Conservation (phyloP, 2,797 vertebrate genomes). For the Podarcis lilfordi region DNA sequence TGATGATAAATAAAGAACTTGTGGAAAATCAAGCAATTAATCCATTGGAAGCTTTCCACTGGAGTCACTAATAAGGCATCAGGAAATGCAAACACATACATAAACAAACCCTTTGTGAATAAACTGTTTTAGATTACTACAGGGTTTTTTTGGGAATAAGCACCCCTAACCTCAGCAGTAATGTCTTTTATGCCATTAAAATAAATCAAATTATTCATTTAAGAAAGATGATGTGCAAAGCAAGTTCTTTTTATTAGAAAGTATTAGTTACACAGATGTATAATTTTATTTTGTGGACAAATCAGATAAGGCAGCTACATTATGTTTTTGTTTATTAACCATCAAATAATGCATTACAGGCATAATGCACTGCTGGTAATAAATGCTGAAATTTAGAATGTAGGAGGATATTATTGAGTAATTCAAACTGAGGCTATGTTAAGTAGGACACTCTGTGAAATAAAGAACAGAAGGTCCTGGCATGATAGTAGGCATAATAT, state of each 20-base stretch:
- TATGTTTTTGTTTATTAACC: slow-evolving; percentile 6
- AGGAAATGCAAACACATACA: slow-evolving; percentile 60
- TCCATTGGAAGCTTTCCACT: slow-evolving; percentile 63
- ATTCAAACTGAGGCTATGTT: slow-evolving; percentile 12
- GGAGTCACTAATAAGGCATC: slow-evolving; percentile 65
- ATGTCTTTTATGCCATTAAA: slow-evolving; percentile 9
- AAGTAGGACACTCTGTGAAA: slow-evolving; percentile 28
- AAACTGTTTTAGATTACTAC: slow-evolving; percentile 32
- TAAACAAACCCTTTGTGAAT: slow-evolving; percentile 63
- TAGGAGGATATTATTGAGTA: neutral
- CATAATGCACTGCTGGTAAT: neutral
- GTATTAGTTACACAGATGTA: slow-evolving; percentile 20
- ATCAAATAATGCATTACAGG: neutral
- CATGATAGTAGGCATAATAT: slow-evolving; percentile 32
- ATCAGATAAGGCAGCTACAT: slow-evolving; percentile 4
- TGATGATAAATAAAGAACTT: slow-evolving; percentile 73
- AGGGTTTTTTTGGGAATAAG: slow-evolving; percentile 24
- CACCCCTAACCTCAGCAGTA: slow-evolving; percentile 15
- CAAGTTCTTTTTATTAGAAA: slow-evolving; percentile 5
- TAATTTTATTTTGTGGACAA: neutral
- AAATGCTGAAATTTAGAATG: slow-evolving; percentile 25
- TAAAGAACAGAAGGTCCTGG: slow-evolving; percentile 40
- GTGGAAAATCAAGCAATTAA: slow-evolving; percentile 70
- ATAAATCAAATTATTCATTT: slow-evolving; percentile 42
- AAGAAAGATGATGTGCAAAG: slow-evolving; percentile 38